Base-by-base conservation (phyloP, 2,797 vertebrate species). In the Tragopan temminckii region DNA sequence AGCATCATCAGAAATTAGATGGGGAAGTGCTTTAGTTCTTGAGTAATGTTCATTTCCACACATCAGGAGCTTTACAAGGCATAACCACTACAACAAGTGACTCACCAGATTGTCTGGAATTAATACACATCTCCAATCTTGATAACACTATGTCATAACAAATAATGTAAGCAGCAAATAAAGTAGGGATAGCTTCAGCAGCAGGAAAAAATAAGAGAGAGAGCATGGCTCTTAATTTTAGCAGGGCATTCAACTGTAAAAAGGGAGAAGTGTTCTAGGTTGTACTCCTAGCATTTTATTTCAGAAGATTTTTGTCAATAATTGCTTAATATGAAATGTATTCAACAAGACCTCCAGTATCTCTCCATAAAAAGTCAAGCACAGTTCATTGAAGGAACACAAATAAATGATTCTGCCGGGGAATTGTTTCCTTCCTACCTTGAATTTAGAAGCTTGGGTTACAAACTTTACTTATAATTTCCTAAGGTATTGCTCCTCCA, bases 91-190 rank as follows among this genome's bases (percentile, higher is more conserved):
- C 62, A 85, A 50, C 13, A 27, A 80, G 7, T 42, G 42, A 95
- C 57, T 74, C 78, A 82, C 33, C 61, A 77, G 67, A 36, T 74
- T 85, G 70, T 85, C 57, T 90, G 52, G 61, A 89, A 87, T 89
- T 85, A 89, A 89, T 84, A 74, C 23, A 59, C 71, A 67, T 53
- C 75, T 76, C 66, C 74, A 55, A 62, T 81, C 78, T 87, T 53
- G 80, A 46, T 86, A 90, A 57, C 10, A 27, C 12, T n/a, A 6
- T 81, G 67, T 80, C 86, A 89, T 61, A 90, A 80, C 55, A 93
- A 93, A 93, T 66, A 93, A 77, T 36, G 19, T 36, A 84, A 88
- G 7, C 35, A 91, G 13, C 7, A 84, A 74, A 85, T 70, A 92
- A 74, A 80, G 36, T 46, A 87, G 77, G 80, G 70, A 6, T 11